Evolutionary conservation across 1,140 invertebrate genomes (phyloP).

Genomic region (Brachionus rotundiformis): DNA sequence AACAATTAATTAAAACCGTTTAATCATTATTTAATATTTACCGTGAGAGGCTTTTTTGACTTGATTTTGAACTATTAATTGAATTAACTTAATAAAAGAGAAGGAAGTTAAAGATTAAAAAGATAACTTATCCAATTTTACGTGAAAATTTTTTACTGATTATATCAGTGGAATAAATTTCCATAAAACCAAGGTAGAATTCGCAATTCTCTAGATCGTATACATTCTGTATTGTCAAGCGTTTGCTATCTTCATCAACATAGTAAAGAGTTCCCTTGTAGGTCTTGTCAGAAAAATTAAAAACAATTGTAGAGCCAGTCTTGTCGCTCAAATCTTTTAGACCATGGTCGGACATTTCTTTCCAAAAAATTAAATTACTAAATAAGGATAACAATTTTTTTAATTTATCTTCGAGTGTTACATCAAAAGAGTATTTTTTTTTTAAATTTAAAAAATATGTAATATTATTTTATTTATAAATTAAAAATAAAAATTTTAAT

Average conservation of each 20-base stretch:
- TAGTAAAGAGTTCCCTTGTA: not conserved
- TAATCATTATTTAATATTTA: not conserved
- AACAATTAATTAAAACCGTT: not conserved
- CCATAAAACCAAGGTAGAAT: not conserved
- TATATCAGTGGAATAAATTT: conserved; percentile 1
- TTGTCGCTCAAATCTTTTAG: not conserved
- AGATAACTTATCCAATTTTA: not conserved
- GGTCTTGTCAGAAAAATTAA: not conserved
- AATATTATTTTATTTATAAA: not conserved
- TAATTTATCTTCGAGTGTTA: not conserved
- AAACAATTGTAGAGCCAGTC: not conserved
- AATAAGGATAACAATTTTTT: too few species aligned
- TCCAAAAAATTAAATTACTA: not conserved
- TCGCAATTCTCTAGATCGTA: not conserved
- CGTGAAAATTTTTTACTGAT: not conserved
- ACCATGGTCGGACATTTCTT: not conserved
- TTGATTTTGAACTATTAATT: not conserved
- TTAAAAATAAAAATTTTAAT: not conserved
- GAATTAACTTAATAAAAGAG: not conserved
- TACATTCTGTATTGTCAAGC: not conserved
- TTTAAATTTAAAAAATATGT: conserved; percentile 18
- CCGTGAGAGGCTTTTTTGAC: not conserved
- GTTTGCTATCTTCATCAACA: not conserved
- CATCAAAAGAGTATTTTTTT: not conserved
- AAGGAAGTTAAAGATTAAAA: too few species aligned